A percentile compares a stretch with the other conserved stretches of the same genome.
These are phyloP conservation scores for Pachymerium ferrugineum DNA, from an alignment of 2,888 invertebrate species.

Conservation along the genomic window DNA sequence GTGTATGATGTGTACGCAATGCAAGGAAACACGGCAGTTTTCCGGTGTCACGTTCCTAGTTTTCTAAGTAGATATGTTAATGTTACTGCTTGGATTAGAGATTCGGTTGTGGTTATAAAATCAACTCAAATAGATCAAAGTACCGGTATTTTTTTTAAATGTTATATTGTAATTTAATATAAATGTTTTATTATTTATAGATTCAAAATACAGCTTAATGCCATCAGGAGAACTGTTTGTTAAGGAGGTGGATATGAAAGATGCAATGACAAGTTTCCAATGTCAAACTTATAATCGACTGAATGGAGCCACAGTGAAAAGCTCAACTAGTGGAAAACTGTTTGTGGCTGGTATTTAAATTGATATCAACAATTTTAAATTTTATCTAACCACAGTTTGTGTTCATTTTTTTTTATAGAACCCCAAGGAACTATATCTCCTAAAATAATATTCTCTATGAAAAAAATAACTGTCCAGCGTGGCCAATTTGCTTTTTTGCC, in stretches of 20 bases:
- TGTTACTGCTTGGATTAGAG: conserved; percentile 19
- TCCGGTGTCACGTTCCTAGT: conserved; percentile 59
- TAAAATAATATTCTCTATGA: not conserved
- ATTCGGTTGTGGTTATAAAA: conserved; percentile 69
- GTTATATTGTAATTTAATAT: not conserved
- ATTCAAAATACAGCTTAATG: conserved; percentile 29
- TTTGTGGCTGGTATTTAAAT: conserved; percentile 11
- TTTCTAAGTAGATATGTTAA: not conserved
- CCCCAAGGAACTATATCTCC: conserved; percentile 10
- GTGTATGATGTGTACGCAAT: conserved; percentile 49
- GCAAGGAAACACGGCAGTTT: conserved; percentile 50
- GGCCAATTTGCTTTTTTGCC: not conserved
- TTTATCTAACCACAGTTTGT: not conserved
- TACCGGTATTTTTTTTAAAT: not conserved
- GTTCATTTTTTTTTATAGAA: not conserved
- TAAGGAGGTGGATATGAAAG: not conserved
- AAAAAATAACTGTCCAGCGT: not conserved
- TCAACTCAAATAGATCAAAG: not conserved
- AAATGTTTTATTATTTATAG: conserved; percentile 1
- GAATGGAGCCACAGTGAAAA: conserved; percentile 11
- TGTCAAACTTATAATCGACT: conserved; percentile 28
- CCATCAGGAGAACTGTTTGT: conserved; percentile 19
- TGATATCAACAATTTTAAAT: too few relatives aligned
- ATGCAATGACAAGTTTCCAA: conserved; percentile 18
- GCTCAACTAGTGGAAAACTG: conserved; percentile 6